phyloP scores from a whole-genome alignment of 2,113 vertebrate species.

The Apeltes quadracus region DNA sequence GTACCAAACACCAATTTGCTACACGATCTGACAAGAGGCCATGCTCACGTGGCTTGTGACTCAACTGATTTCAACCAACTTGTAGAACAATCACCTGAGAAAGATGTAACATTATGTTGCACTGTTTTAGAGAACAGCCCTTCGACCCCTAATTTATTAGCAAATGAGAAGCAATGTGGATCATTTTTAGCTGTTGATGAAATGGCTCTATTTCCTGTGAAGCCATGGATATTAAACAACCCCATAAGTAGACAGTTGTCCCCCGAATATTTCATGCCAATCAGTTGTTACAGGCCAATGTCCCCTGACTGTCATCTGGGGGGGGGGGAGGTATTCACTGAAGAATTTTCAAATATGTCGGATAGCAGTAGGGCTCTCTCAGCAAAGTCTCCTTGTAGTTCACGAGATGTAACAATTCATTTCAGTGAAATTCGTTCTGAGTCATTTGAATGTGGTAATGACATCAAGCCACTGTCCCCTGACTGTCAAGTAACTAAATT shows the following conservation, averaged over 20 bases:
- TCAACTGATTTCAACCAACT: constrained; percentile 47
- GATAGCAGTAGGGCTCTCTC: constrained; percentile 25
- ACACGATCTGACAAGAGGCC: not conserved
- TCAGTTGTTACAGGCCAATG: constrained; percentile 65
- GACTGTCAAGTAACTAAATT: constrained; percentile 16
- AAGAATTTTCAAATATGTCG: constrained; percentile 22
- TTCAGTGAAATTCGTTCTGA: constrained; percentile 27
- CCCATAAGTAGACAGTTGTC: constrained; percentile 46
- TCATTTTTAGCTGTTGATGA: constrained; percentile 38
- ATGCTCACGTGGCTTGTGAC: constrained; percentile 57
- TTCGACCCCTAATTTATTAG: constrained; percentile 33
- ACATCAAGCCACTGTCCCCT: not conserved
- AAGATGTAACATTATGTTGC: constrained; percentile 21
- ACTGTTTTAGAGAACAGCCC: constrained; percentile 12
- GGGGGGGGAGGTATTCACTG: constrained; percentile 10
- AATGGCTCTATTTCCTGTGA: constrained; percentile 1
- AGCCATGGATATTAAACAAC: constrained; percentile 36
- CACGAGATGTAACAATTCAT: constrained; percentile 16
- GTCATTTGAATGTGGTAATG: constrained; percentile 11
- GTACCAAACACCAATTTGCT: constrained; percentile 8
- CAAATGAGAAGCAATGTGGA: constrained; percentile 18
- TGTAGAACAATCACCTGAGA: constrained; percentile 4
- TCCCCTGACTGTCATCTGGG: constrained; percentile 60
- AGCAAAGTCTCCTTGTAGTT: constrained; percentile 22
- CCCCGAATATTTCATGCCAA: constrained; percentile 71